Conservation (phyloP, 2,113 vertebrate species). For the Pseudonaja textilis region DNA sequence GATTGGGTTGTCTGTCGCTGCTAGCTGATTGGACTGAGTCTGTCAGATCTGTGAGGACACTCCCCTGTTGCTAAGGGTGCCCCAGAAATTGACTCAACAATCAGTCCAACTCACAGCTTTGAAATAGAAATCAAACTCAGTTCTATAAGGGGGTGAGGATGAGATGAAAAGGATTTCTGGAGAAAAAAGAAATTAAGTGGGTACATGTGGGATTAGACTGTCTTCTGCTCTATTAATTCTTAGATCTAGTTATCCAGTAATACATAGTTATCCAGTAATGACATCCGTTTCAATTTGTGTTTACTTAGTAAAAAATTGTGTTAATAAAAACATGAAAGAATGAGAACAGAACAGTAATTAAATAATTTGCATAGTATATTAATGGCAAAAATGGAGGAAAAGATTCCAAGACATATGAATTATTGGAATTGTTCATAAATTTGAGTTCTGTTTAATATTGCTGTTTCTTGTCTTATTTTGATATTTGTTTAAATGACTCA, state of each 20-base stretch:
- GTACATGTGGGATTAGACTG: background rate
- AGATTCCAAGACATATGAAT: background rate
- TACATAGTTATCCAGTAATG: background rate
- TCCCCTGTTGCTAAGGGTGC: no score
- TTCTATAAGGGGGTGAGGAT: background rate
- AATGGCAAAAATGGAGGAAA: background rate
- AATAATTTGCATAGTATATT: background rate
- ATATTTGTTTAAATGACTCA: background rate
- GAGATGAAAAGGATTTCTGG: background rate
- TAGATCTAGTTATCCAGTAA: background rate
- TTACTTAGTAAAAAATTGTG: background rate
- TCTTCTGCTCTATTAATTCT: background rate
- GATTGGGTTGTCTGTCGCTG: no score
- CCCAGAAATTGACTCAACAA: background rate
- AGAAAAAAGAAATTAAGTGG: background rate
- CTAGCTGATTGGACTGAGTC: no score
- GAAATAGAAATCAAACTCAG: background rate
- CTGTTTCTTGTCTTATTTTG: background rate
- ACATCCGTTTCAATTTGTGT: background rate
- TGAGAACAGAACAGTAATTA: background rate
- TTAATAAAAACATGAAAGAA: background rate
- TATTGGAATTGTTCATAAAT: background rate
- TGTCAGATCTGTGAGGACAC: no score
- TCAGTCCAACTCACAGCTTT: background rate
- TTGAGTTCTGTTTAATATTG: background rate